Percentiles rank a stretch among this genome's conserved stretches.
Conservation (phyloP, 2,113 vertebrate genomes). For the Limnothrissa miodon region DNA sequence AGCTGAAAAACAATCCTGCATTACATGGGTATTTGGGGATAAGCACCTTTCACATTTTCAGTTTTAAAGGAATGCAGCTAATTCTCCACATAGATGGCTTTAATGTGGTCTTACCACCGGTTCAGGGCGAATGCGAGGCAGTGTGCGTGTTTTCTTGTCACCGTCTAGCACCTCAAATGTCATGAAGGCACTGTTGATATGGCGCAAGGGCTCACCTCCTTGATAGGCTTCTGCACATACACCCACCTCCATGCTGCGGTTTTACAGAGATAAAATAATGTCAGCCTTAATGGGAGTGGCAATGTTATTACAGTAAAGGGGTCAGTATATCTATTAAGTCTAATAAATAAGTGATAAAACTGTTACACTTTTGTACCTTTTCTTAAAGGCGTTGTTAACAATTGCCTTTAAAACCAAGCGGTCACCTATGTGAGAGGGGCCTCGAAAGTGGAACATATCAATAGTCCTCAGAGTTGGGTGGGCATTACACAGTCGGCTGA, state of each 20-base stretch:
- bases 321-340: neutral
- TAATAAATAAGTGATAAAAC: neutral
- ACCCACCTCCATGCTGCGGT: conserved; percentile 93
- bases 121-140: conserved; percentile 84
- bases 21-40: conserved; percentile 4
- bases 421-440: conserved; percentile 91
- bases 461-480: conserved; percentile 88
- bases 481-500: conserved; percentile 85
- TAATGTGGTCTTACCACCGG: conserved; percentile 73
- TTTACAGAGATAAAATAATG: neutral
- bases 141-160: conserved; percentile 70
- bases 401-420: conserved; percentile 92
- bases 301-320: neutral
- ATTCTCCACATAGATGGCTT: neutral
- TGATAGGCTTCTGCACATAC: conserved; percentile 92
- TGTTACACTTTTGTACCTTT: conserved; percentile 74
- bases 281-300: neutral
- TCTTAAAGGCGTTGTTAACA: conserved; percentile 93
- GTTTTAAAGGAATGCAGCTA: neutral
- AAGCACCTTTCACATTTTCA: conserved; percentile 9
- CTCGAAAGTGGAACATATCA: conserved; percentile 98
- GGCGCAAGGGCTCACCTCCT: conserved; percentile 74
- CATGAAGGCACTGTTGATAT: conserved; percentile 98
- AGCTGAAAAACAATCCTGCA: conserved; percentile 12
- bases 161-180: conserved; percentile 86